phyloP scores from a whole-genome alignment of 2,888 invertebrate species.

The Trichogramma dendrolimi region DNA sequence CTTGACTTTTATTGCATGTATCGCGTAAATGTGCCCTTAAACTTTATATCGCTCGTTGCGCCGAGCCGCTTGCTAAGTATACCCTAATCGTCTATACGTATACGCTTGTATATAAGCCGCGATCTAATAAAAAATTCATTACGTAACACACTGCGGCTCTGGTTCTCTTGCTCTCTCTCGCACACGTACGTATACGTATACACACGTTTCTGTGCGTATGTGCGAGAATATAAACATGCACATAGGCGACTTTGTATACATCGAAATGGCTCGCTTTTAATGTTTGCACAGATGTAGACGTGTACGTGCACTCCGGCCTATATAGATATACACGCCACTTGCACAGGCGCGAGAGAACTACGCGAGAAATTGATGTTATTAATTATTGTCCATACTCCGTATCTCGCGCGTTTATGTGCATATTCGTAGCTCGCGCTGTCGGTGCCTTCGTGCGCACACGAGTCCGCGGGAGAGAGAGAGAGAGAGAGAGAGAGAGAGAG shows the following conservation, averaged over 20 bases:
- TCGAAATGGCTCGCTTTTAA: constrained; percentile 7
- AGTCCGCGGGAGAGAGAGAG: too few relatives aligned
- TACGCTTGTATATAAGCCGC: constrained; percentile 3
- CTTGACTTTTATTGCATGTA: constrained; percentile 47
- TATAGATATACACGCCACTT: too few relatives aligned
- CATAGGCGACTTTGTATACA: not conserved
- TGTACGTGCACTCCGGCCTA: too few relatives aligned
- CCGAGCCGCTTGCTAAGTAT: constrained; percentile 19
- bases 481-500: too few relatives aligned
- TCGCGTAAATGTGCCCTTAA: constrained; percentile 44
- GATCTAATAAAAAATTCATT: constrained; percentile 30
- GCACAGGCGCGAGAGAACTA: too few relatives aligned
- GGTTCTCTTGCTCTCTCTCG: not conserved
- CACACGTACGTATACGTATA: too few relatives aligned
- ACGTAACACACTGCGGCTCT: not conserved
- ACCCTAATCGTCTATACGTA: constrained; percentile 21
- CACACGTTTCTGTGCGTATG: too few relatives aligned
- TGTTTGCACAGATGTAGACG: constrained; percentile 1
- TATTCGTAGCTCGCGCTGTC: too few relatives aligned
- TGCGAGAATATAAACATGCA: not conserved
- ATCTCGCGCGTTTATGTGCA: too few relatives aligned
- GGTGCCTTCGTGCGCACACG: too few relatives aligned
- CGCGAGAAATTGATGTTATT: too few relatives aligned
- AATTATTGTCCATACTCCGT: too few relatives aligned
- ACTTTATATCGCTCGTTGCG: constrained; percentile 22